Evolutionary conservation across 2,888 invertebrate genomes (phyloP).

Genomic region (Leptopilina myrica): DNA sequence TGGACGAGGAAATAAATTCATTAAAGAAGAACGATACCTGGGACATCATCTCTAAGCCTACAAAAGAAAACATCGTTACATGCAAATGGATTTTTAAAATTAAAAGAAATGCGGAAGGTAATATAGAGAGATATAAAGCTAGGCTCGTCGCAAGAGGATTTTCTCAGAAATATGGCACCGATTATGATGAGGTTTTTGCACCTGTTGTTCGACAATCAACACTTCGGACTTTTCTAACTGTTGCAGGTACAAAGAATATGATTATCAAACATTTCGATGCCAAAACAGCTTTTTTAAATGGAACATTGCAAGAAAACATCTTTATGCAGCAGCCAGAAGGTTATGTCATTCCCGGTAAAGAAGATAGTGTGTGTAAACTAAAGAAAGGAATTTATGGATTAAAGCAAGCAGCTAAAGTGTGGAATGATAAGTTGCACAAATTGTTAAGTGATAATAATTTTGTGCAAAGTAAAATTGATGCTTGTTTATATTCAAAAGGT

Average conservation of each 20-base stretch:
- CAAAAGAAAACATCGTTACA: constrained; percentile 46
- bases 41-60: constrained; percentile 7
- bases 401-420: constrained; percentile 51
- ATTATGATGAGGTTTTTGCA: constrained; percentile 46
- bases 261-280: constrained; percentile 55
- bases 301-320: constrained; percentile 54
- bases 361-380: constrained; percentile 43
- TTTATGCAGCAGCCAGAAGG: constrained; percentile 57
- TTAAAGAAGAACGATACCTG: constrained; percentile 28
- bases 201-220: constrained; percentile 61
- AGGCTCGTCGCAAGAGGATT: constrained; percentile 46
- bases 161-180: constrained; percentile 1
- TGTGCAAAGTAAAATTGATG: constrained; percentile 43
- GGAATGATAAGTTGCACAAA: constrained; percentile 44
- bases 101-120: constrained; percentile 51
- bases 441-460: constrained; percentile 11
- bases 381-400: constrained; percentile 50
- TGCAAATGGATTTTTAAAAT: constrained; percentile 57
- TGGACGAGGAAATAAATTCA: constrained; percentile 43
- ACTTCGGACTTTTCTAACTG: constrained; percentile 48
- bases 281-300: constrained; percentile 62
- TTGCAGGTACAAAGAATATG: constrained; percentile 35
- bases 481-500: constrained; percentile 36
- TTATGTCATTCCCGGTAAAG: background rate
- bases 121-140: constrained; percentile 53